Percentiles rank a stretch among this genome's conserved stretches.
These are phyloP conservation scores for Mus spretus DNA, from an alignment of 2,797 vertebrate species.

Conservation along the genomic window DNA sequence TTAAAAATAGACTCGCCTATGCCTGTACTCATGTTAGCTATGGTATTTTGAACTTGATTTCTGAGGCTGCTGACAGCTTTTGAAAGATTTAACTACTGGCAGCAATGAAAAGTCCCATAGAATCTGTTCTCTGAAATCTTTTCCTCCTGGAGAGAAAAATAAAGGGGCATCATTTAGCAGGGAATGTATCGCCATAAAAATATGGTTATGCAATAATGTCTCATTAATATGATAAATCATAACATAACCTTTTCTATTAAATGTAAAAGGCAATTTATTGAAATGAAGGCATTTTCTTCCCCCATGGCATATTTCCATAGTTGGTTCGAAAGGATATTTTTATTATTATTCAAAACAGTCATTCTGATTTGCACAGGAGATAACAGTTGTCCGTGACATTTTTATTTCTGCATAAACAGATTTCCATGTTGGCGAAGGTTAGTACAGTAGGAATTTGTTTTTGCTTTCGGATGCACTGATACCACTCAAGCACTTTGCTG, in stretches of 20 bases:
- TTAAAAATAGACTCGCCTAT: slow-evolving; percentile 88
- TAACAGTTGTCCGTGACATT: slow-evolving; percentile 86
- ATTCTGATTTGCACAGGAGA: slow-evolving; percentile 85
- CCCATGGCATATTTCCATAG: slow-evolving; percentile 64
- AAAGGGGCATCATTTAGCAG: slow-evolving; percentile 87
- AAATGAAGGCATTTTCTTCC: slow-evolving; percentile 84
- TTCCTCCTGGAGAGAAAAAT: slow-evolving; percentile 75
- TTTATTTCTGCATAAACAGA: slow-evolving; percentile 88
- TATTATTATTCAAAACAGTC: slow-evolving; percentile 86
- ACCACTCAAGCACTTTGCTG: slow-evolving; percentile 88
- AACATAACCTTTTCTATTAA: slow-evolving; percentile 86
- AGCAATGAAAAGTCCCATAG: slow-evolving; percentile 88
- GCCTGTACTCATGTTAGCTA: slow-evolving; percentile 85
- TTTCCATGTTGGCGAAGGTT: slow-evolving; percentile 85
- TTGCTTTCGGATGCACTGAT: slow-evolving; percentile 80
- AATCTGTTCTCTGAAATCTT: slow-evolving; percentile 85
- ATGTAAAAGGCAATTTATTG: slow-evolving; percentile 85
- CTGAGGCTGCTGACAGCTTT: slow-evolving; percentile 90
- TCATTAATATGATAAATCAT: slow-evolving; percentile 90
- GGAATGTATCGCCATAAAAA: slow-evolving; percentile 90
- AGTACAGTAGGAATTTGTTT: slow-evolving; percentile 83
- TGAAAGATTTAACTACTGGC: slow-evolving; percentile 91
- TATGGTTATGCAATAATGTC: slow-evolving; percentile 89
- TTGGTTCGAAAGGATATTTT: slow-evolving; percentile 72
- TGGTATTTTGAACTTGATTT: slow-evolving; percentile 90